Conservation (phyloP, 2,888 invertebrate genomes). For the Drosophila lacicola region DNA sequence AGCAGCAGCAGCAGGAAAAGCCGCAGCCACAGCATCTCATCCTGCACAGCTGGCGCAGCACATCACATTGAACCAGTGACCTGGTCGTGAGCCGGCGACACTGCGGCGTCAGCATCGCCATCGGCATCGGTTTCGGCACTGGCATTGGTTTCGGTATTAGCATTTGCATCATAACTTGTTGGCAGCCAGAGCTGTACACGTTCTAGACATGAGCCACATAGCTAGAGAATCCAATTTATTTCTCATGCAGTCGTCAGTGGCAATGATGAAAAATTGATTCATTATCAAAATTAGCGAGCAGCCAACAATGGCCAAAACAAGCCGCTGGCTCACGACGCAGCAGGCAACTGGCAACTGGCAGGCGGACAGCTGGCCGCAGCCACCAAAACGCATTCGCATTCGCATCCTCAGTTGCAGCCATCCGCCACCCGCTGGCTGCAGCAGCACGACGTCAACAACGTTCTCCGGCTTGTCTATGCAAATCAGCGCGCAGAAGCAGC, state of each 20-base stretch:
- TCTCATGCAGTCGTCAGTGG: constrained; percentile 70
- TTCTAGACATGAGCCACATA: constrained; percentile 47
- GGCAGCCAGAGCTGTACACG: constrained; percentile 47
- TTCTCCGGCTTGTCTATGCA: constrained; percentile 73
- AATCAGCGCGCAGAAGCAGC: constrained; percentile 46
- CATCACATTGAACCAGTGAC: constrained; percentile 83
- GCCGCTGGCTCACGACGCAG: constrained; percentile 71
- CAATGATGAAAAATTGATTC: constrained; percentile 80
- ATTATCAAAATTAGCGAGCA: constrained; percentile 80
- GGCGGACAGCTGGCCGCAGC: constrained; percentile 26
- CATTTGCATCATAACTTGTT: constrained; percentile 67
- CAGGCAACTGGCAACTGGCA: constrained; percentile 18
- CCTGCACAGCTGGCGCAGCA: constrained; percentile 58
- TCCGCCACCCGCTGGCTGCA: constrained; percentile 57
- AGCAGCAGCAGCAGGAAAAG: constrained; percentile 12
- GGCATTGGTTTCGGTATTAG: constrained; percentile 22
- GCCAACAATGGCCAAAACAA: constrained; percentile 70
- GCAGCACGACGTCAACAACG: constrained; percentile 61
- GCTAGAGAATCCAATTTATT: constrained; percentile 74
- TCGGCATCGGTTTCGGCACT: constrained; percentile 5
- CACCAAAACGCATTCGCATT: constrained; percentile 40
- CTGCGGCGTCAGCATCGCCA: constrained; percentile 25
- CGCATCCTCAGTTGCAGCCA: constrained; percentile 15
- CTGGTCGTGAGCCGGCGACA: constrained; percentile 80
- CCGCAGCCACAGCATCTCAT: constrained; percentile 30